Evolutionary conservation across 2,888 invertebrate species (phyloP).

Genomic region (Parnassius orleans): DNA sequence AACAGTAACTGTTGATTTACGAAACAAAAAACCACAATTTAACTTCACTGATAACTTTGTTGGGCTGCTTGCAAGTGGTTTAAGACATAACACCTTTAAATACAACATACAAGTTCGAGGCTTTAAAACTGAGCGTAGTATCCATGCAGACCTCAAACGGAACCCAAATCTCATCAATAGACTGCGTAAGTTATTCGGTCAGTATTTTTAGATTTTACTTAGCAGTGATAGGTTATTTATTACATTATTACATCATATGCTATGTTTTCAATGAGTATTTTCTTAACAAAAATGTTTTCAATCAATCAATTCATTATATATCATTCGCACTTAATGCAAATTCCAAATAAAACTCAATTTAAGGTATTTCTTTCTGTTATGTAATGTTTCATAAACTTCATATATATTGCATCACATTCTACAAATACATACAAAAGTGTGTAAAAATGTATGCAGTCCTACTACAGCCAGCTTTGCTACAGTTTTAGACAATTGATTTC

Average conservation of each 20-base stretch:
- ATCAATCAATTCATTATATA: no score
- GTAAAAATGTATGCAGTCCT: no score
- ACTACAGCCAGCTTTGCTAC: no score
- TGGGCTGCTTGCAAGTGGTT: constrained; percentile 47
- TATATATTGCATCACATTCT: no score
- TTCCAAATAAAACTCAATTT: no score
- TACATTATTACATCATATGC: not conserved
- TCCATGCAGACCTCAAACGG: constrained; percentile 85
- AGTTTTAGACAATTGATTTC: no score
- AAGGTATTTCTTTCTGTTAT: no score
- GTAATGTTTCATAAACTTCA: no score
- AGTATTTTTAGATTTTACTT: constrained; percentile 43
- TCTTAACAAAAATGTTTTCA: no score
- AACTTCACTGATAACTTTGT: constrained; percentile 57
- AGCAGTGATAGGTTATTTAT: constrained; percentile 22
- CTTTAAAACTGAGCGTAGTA: constrained; percentile 90
- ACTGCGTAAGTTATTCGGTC: constrained; percentile 80
- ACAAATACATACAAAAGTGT: no score
- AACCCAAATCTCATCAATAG: constrained; percentile 86
- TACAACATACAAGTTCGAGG: constrained; percentile 82
- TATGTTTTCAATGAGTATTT: not conserved
- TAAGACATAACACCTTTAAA: constrained; percentile 45
- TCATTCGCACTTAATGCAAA: no score
- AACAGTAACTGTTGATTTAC: constrained; percentile 50
- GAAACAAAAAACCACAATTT: constrained; percentile 46